These are phyloP conservation scores for Lerema accius DNA, from an alignment of 1,140 invertebrate species.

Conservation along the genomic window DNA sequence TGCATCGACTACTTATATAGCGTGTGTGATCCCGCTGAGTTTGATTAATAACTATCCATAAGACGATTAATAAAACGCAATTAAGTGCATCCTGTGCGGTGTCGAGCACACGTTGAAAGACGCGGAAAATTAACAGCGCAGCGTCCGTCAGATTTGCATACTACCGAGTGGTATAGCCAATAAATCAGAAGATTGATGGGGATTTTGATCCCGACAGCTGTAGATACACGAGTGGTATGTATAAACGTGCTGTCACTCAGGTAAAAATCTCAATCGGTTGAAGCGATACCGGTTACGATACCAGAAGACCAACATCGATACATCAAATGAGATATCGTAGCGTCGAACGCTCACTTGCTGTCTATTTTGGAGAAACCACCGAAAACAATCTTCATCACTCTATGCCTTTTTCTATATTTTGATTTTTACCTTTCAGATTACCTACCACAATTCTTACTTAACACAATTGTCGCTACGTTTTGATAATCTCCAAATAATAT, in stretches of 20 bases:
- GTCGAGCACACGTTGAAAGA: constrained; percentile 33
- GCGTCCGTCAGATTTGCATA: constrained; percentile 41
- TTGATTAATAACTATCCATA: constrained; percentile 39
- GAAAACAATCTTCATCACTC: too few species aligned
- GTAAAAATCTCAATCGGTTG: neutral
- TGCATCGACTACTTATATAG: constrained; percentile 15
- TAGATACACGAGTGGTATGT: neutral
- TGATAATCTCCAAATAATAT: too few species aligned
- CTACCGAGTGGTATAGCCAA: constrained; percentile 11
- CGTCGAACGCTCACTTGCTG: too few species aligned
- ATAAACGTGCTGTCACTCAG: neutral
- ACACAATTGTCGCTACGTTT: too few species aligned
- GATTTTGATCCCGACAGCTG: neutral
- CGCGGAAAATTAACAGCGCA: constrained; percentile 36
- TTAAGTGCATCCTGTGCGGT: constrained; percentile 52
- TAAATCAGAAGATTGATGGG: constrained; percentile 19
- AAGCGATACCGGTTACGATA: too few species aligned
- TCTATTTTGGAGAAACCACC: too few species aligned
- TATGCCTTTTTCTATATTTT: too few species aligned
- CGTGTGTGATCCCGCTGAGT: constrained; percentile 24
- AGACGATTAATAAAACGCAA: constrained; percentile 52
- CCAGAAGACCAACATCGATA: too few species aligned
- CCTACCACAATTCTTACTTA: too few species aligned
- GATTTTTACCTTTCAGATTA: too few species aligned
- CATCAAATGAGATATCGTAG: too few species aligned